A percentile compares a stretch with the other conserved stretches of the same genome.
Evolutionary conservation across 1,140 invertebrate genomes (phyloP).

Genomic region (Vanessa tameamea): DNA sequence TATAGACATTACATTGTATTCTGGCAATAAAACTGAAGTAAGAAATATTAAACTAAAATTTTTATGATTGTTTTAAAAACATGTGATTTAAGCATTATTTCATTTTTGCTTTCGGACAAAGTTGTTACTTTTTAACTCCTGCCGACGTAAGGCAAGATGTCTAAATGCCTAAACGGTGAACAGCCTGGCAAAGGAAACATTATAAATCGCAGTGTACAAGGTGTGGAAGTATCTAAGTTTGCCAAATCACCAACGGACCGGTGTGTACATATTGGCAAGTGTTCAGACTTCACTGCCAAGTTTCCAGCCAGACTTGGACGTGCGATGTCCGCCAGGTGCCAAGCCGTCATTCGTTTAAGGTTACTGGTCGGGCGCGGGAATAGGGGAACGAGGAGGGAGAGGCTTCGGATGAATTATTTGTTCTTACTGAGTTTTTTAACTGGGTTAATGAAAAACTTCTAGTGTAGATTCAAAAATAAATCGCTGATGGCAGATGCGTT

Average conservation of each 20-base stretch:
- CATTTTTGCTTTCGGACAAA: background rate
- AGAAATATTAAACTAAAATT: background rate
- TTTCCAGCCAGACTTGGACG: conserved; percentile 34
- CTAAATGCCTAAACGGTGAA: conserved; percentile 3
- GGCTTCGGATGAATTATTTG: conserved; percentile 24
- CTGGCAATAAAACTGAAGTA: background rate
- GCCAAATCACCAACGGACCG: conserved; percentile 54
- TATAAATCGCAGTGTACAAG: conserved; percentile 54
- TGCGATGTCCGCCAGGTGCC: conserved; percentile 34
- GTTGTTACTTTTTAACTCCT: background rate
- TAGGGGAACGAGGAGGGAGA: conserved; percentile 12
- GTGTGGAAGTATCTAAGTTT: conserved; percentile 52
- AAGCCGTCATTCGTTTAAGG: conserved; percentile 36
- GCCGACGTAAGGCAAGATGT: conserved; percentile 2
- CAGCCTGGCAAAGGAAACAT: conserved; percentile 48
- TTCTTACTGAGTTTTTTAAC: conserved; percentile 13
- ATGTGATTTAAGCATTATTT: background rate
- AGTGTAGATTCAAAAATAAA: conserved; percentile 27
- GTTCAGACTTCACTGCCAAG: conserved; percentile 29
- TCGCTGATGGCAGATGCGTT: conserved; percentile 32
- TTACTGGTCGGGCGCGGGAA: conserved; percentile 21
- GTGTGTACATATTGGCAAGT: conserved; percentile 52
- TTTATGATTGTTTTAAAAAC: background rate
- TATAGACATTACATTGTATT: conserved; percentile 7
- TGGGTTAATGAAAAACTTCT: conserved; percentile 31